These are phyloP conservation scores for Ophion ellenae DNA, from an alignment of 2,888 invertebrate species.

Conservation along the genomic window DNA sequence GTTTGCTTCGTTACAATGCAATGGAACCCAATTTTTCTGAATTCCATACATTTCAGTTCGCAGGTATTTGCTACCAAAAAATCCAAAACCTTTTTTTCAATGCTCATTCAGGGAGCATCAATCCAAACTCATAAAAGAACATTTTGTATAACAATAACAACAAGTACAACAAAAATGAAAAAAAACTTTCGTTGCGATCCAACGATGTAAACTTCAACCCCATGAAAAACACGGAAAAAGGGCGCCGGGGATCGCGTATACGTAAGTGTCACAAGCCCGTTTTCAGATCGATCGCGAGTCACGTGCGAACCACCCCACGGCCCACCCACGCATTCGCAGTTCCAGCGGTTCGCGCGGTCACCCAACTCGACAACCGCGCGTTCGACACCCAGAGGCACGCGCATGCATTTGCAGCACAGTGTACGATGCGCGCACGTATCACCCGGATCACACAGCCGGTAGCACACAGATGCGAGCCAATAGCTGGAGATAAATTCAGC, in stretches of 20 bases:
- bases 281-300: background rate
- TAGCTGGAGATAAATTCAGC: constrained; percentile 58
- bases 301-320: background rate
- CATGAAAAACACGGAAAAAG: background rate
- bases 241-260: background rate
- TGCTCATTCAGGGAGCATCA: too few species aligned
- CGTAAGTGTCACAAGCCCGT: background rate
- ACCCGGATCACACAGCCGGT: constrained; percentile 47
- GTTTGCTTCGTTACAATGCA: too few species aligned
- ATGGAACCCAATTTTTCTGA: too few species aligned
- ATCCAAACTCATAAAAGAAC: too few species aligned
- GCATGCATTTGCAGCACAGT: background rate
- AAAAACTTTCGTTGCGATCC: too few species aligned
- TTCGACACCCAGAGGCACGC: constrained; percentile 18
- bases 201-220: too few species aligned
- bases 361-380: constrained; percentile 30
- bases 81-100: too few species aligned
- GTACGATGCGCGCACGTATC: constrained; percentile 6
- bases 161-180: too few species aligned
- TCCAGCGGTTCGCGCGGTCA: constrained; percentile 36
- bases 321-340: background rate
- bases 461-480: constrained; percentile 32
- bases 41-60: too few species aligned
- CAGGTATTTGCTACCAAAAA: too few species aligned
- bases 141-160: too few species aligned